phyloP scores from a whole-genome alignment of 64 coral and sea anemone species.

The Stylophora pistillata region DNA sequence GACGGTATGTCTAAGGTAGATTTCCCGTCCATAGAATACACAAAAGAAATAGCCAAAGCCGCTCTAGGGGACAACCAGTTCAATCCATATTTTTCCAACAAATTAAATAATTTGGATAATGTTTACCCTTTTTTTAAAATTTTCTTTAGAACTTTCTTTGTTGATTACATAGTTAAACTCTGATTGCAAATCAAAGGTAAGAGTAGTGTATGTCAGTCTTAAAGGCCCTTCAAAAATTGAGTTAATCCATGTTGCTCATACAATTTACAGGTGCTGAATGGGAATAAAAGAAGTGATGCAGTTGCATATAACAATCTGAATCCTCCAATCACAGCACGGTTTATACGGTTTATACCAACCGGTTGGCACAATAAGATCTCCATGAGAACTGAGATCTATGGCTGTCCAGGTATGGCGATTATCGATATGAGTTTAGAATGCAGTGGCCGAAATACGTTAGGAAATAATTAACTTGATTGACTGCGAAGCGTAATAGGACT shows the following conservation, averaged over 20 bases:
- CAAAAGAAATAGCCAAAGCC: not conserved
- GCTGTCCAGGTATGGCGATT: not conserved
- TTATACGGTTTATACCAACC: not conserved
- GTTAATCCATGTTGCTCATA: too few species aligned
- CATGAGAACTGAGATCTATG: constrained; percentile 20
- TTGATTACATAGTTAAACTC: not conserved
- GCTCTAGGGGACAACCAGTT: not conserved
- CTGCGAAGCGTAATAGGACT: too few species aligned
- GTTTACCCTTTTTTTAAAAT: not conserved
- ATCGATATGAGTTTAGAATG: not conserved
- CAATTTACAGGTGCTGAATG: constrained; percentile 11
- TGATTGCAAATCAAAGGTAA: not conserved
- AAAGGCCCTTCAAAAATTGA: too few species aligned
- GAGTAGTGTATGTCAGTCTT: too few species aligned
- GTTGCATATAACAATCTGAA: not conserved
- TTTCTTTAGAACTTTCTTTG: not conserved
- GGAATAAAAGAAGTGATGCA: not conserved
- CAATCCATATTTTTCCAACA: not conserved
- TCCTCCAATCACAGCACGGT: not conserved
- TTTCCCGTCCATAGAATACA: too few species aligned
- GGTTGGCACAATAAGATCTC: constrained; percentile 15
- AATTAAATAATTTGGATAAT: not conserved
- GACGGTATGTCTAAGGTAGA: too few species aligned
- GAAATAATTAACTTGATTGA: too few species aligned
- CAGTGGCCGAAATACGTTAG: too few species aligned